These are phyloP conservation scores for Rousettus madagascariensis DNA, from an alignment of 2,797 vertebrate genomes.

Conservation along the genomic window DNA sequence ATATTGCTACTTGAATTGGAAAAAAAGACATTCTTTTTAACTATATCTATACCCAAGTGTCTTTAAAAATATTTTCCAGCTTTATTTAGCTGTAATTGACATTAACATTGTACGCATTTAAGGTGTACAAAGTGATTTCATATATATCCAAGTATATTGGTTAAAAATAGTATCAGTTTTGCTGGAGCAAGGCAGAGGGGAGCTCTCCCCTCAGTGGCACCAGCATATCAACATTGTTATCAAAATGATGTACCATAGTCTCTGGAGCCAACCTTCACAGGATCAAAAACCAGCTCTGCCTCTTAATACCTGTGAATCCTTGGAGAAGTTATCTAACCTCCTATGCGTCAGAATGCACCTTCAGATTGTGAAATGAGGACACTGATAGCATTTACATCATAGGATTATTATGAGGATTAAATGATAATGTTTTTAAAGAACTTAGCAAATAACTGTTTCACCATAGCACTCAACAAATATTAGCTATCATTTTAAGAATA, in stretches of 20 bases:
- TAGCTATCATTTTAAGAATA: neutral
- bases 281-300: neutral
- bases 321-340: neutral
- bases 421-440: neutral
- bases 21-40: slow-evolving; percentile 4
- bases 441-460: neutral
- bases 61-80: neutral
- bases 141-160: neutral
- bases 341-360: neutral
- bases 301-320: neutral
- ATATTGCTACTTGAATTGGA: neutral
- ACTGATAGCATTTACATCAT: neutral
- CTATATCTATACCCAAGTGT: neutral
- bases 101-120: neutral
- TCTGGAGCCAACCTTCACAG: neutral
- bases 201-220: neutral
- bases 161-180: neutral
- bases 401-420: neutral
- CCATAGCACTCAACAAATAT: neutral
- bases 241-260: neutral
- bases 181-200: neutral
- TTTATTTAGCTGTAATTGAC: neutral
- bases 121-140: neutral
- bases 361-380: neutral
- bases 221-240: neutral